These are phyloP conservation scores for Lepidocyrtoides sp. DNA, from an alignment of 2,888 invertebrate genomes.

Conservation along the genomic window DNA sequence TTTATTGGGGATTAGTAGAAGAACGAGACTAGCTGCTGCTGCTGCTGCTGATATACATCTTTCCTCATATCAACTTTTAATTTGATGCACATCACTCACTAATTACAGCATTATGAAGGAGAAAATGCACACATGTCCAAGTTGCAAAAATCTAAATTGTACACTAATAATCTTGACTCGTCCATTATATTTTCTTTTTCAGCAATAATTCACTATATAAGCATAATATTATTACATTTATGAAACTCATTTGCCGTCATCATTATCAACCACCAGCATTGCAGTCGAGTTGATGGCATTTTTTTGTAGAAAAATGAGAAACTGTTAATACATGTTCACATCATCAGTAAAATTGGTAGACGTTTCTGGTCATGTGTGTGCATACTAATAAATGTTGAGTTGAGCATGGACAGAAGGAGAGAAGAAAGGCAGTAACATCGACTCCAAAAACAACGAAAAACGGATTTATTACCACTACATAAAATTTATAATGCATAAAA, in stretches of 20 bases:
- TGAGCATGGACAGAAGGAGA: neutral
- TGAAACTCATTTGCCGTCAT: slow-evolving; percentile 36
- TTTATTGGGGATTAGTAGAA: neutral
- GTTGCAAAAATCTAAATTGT: neutral
- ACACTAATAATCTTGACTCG: neutral
- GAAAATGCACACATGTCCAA: slow-evolving; percentile 39
- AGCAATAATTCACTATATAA: slow-evolving; percentile 12
- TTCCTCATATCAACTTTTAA: slow-evolving; percentile 64
- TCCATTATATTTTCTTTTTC: neutral
- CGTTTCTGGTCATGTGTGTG: slow-evolving; percentile 41
- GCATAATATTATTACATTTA: slow-evolving; percentile 33
- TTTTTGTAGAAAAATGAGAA: slow-evolving; percentile 1
- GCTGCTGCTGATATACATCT: slow-evolving; percentile 32
- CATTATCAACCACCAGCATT: slow-evolving; percentile 20
- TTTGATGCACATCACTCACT: slow-evolving; percentile 74
- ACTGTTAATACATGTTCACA: slow-evolving; percentile 8
- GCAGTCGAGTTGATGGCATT: neutral
- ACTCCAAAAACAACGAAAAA: neutral
- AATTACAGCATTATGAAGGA: slow-evolving; percentile 61
- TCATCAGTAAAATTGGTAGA: slow-evolving; percentile 15
- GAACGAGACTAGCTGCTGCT: neutral
- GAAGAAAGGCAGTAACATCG: neutral
- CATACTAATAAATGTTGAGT: slow-evolving; percentile 39
- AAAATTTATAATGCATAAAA: no score
- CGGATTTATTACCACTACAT: slow-evolving; percentile 5